These are phyloP conservation scores for Tragelaphus strepsiceros DNA, from an alignment of 2,113 vertebrate species.

Conservation along the genomic window DNA sequence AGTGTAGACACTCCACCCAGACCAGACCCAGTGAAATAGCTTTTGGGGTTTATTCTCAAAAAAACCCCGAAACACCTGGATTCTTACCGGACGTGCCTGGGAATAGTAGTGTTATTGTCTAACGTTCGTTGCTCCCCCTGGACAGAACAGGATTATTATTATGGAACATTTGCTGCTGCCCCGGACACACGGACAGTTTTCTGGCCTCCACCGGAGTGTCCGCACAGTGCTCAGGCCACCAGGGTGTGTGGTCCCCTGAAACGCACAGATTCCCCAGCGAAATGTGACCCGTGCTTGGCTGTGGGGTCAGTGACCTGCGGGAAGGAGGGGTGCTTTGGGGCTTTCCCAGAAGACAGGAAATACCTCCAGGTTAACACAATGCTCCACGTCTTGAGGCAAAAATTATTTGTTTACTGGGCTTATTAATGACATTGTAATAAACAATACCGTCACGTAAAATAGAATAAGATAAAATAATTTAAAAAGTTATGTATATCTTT, in stretches of 20 bases:
- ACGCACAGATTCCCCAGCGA: rapidly evolving
- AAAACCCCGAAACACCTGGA: rapidly evolving
- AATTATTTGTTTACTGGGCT: too few species aligned
- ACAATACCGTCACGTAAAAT: too few species aligned
- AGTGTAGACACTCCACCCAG: not conserved
- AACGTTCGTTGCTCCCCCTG: rapidly evolving
- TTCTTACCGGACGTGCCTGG: not conserved
- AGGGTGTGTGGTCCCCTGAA: not conserved
- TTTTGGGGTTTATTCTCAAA: not conserved
- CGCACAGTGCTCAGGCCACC: rapidly evolving
- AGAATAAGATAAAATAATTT: too few species aligned
- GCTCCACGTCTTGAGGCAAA: too few species aligned
- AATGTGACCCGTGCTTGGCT: rapidly evolving
- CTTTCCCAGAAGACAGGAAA: too few species aligned
- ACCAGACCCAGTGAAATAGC: not conserved
- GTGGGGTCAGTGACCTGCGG: rapidly evolving
- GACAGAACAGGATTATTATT: not conserved
- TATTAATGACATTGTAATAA: too few species aligned
- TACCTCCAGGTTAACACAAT: too few species aligned
- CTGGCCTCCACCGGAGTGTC: not conserved
- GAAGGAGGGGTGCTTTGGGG: not conserved
- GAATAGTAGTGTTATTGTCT: too few species aligned
- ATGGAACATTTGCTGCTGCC: not conserved
- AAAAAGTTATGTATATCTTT: too few species aligned
- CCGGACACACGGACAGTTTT: not conserved